A percentile compares a stretch with the other conserved stretches of the same genome.
phyloP scores from a whole-genome alignment of 2,113 vertebrate species.

The Notarius quadriscutis region DNA sequence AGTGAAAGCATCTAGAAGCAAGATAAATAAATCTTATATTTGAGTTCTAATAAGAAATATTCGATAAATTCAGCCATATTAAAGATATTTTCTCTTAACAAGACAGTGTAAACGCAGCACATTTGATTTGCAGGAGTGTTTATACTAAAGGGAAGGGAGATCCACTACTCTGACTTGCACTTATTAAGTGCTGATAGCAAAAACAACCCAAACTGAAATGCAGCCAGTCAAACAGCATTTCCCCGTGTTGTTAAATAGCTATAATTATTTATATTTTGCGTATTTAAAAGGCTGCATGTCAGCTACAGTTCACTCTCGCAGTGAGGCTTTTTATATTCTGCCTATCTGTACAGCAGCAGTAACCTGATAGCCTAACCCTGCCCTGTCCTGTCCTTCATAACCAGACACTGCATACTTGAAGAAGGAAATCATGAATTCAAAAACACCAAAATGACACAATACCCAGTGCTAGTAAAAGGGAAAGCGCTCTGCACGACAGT shows the following conservation, averaged over 20 bases:
- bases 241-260: neutral
- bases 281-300: neutral
- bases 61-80: no score
- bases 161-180: neutral
- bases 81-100: no score
- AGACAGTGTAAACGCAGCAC: neutral
- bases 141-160: neutral
- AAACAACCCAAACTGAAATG: neutral
- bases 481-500: neutral
- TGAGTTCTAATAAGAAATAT: no score
- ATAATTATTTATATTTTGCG: neutral
- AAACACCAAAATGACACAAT: neutral
- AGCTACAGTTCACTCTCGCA: neutral
- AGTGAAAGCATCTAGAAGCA: no score
- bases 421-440: neutral
- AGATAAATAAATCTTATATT: no score
- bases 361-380: slow-evolving; percentile 17
- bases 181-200: neutral
- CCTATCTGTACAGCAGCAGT: neutral
- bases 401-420: neutral
- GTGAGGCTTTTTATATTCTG: neutral
- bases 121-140: neutral
- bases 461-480: rapidly evolving
- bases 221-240: neutral
- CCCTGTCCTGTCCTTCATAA: slow-evolving; percentile 3